Evolutionary conservation across 23 tunicate species (phyloP), one percentile per base, ranked within the genome.

Genomic region (Corella eumyota): DNA sequence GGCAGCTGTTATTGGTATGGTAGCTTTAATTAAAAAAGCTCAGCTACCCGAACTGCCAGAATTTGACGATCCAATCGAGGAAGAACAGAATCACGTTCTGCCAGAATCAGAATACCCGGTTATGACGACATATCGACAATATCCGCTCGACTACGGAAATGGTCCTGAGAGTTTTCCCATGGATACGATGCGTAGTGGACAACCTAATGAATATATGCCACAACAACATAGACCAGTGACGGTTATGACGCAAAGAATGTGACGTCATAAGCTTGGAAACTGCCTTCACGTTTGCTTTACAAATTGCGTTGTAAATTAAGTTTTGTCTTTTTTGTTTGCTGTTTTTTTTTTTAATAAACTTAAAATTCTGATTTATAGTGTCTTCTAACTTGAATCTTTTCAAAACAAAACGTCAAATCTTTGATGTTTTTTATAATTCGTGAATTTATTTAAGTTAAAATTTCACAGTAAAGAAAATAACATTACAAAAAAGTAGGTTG

Each of bases 1-100:
- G 19, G 82, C 76, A 15, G 77, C 82, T 2, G 58, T 83, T 26
- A 68, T 72, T 4, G 93, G 93, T 0, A 79, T 83, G 17, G 76
- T 75, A 9, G 61, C 74, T 11, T 32, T 83, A 56, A 28, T 53
- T 37, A 29, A 61, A 11, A 68, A 45, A 11, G 82, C 82, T 3
- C 45, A 36, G 11, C 36, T 83, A 19, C 83, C 77, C 1, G 82
- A 75, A 34, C 82, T 68, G n/a, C 93, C 94, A 17, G 51, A 57
- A 32, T 73, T 75, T 22, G 65, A 55, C 29, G 81, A 75, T 36
- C 83, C 83, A 26, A 44, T 58, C 29, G 48, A 46, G 36, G 40
- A 40, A 4, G 59, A 59, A 36, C 48, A 67, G 6, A 33, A 25
- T 25, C 5, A 6, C 5, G 57, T 19, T 6, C 28, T 62, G 50